These are phyloP conservation scores for Dunckerocampus dactyliophorus DNA, from an alignment of 2,113 vertebrate genomes.

Conservation along the genomic window DNA sequence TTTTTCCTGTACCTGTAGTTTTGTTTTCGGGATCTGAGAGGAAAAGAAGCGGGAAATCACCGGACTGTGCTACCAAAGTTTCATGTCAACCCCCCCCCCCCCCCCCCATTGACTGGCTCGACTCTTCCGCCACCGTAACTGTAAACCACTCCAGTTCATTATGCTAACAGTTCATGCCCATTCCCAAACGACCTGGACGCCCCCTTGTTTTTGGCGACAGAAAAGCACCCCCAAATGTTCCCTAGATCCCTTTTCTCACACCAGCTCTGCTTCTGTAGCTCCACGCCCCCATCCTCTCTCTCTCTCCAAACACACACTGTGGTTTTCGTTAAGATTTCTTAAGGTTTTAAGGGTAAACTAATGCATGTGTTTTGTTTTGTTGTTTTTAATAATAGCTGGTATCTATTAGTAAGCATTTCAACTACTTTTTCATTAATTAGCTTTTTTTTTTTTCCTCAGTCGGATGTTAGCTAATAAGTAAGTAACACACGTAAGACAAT, in stretches of 20 bases:
- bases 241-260: not conserved
- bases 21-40: slow-evolving; percentile 71
- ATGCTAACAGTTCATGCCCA: not conserved
- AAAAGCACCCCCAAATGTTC: too few species aligned
- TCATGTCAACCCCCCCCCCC: slow-evolving; percentile 57
- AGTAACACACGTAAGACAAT: slow-evolving; percentile 80
- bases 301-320: not conserved
- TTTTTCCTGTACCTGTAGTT: slow-evolving; percentile 52
- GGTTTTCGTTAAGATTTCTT: slow-evolving; percentile 11
- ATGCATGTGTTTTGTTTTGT: slow-evolving; percentile 76
- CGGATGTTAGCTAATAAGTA: slow-evolving; percentile 79
- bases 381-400: slow-evolving; percentile 89
- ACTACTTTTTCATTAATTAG: slow-evolving; percentile 75
- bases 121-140: too few species aligned
- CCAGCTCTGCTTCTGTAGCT: not conserved
- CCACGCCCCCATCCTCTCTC: not conserved
- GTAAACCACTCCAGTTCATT: too few species aligned
- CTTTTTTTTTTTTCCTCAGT: slow-evolving; percentile 66
- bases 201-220: too few species aligned
- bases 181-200: not conserved
- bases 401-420: slow-evolving; percentile 96
- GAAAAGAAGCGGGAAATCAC: slow-evolving; percentile 65
- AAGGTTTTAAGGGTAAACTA: slow-evolving; percentile 79
- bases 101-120: not conserved
- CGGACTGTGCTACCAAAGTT: slow-evolving; percentile 94